Base-by-base conservation (phyloP, 2,888 invertebrate species). In the Xestia xanthographa region DNA sequence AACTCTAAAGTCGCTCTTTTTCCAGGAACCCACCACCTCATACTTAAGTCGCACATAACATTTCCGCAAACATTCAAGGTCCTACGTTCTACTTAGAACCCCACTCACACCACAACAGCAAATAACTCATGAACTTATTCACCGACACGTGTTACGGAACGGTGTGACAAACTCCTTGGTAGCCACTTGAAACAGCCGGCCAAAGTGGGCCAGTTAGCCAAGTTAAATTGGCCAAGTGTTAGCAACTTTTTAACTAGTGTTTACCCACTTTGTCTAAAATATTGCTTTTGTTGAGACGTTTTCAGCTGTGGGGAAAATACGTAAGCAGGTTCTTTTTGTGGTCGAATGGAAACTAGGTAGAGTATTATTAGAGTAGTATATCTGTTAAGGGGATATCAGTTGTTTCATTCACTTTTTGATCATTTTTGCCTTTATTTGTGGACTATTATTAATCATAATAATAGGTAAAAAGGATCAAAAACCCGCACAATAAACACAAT, bases 121-220 rank as follows among this genome's bases (percentile, higher is more conserved):
- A 71, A 60, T 70, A 70, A 65, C 62, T 72, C 62, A 38, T 11
- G 41, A 65, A 74, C 48, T 83, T 80, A 79, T 83, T 79, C 58
- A 76, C 66, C 17, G 17, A 56, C 80, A 68, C 84, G 80, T 82
- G 71, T 80, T 79, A 84, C 73, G 14, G 12, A 29, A 53, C 79
- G 65, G 75, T 83, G 79, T 84, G 86, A 82, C 88, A 71, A 82
- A 82, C 85, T 85, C 70, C 69, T 45, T 62, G 67, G 66, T 67
- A 43, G 66, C 41, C 60, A 72, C 85, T 84, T 69, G 72, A 79
- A 84, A 85, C 85, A 84, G 75, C 45, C 41, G 66, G 38, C 22
- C 26, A 66, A 89, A 89, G 86, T 88, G 79, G 80, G 82, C 79
- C 87, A 90, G 88, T 91, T 90, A 89, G 81, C 80, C 70, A 90